A percentile compares a stretch with the other conserved stretches of the same genome.
These are phyloP conservation scores for Arothron firmamentum DNA, from an alignment of 2,113 vertebrate species.

Conservation along the genomic window DNA sequence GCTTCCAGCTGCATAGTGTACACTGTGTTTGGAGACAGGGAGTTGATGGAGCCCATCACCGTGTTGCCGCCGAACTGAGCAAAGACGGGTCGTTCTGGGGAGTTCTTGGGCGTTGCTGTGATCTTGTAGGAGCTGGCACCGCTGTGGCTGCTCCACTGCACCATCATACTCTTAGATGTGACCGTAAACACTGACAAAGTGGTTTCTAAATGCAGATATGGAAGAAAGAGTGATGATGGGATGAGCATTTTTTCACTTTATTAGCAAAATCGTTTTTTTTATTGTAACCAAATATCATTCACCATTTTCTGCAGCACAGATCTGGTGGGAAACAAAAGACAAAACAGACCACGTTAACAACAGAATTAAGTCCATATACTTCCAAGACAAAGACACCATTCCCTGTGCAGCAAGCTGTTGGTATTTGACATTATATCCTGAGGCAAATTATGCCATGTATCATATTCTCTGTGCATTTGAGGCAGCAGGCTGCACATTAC, in stretches of 20 bases:
- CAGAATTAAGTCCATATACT: conserved; percentile 4
- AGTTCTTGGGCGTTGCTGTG: conserved; percentile 69
- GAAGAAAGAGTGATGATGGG: not conserved
- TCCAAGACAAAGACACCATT: conserved; percentile 29
- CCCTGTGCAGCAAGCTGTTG: conserved; percentile 13
- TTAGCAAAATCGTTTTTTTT: not conserved
- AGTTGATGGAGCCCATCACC: conserved; percentile 72
- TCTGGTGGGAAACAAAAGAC: conserved; percentile 76
- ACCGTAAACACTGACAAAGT: conserved; percentile 72
- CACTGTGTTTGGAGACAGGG: conserved; percentile 74
- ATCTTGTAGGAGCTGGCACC: conserved; percentile 77
- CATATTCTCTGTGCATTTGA: conserved; percentile 62
- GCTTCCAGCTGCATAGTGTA: conserved; percentile 77
- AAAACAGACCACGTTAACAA: conserved; percentile 10
- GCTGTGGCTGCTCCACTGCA: conserved; percentile 64
- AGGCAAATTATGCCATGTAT: conserved; percentile 60
- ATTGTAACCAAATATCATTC: conserved; percentile 39
- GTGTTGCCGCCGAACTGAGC: conserved; percentile 68
- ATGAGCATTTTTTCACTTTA: not conserved
- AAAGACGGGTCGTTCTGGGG: conserved; percentile 47
- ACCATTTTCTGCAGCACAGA: conserved; percentile 79
- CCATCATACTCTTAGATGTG: conserved; percentile 75
- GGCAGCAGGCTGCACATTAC: conserved; percentile 67
- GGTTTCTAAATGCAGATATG: conserved; percentile 52
- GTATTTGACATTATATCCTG: conserved; percentile 52